A percentile compares a stretch with the other conserved stretches of the same genome.
phyloP scores from a whole-genome alignment of 2,888 invertebrate species.

The Catocala fraxini region DNA sequence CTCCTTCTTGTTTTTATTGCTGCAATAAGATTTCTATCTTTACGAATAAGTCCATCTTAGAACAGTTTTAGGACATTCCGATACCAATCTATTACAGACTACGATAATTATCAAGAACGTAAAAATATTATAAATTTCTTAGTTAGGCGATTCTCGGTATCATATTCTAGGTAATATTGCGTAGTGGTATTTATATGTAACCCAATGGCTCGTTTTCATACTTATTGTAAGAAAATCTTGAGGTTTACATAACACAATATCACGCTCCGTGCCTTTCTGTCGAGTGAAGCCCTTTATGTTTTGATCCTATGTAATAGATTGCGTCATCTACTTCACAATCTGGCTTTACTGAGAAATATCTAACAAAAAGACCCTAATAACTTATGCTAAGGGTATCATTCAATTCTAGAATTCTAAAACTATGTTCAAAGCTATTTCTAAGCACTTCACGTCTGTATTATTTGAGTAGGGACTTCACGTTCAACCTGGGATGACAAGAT shows the following conservation, averaged over 20 bases:
- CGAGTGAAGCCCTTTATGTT: not conserved
- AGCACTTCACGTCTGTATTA: no score
- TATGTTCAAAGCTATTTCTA: no score
- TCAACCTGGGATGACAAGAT: no score
- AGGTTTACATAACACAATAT: constrained; percentile 4
- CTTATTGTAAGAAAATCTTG: no score
- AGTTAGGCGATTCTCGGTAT: constrained; percentile 39
- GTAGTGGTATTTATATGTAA: no score
- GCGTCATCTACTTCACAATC: no score
- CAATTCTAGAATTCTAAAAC: no score
- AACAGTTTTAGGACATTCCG: constrained; percentile 42
- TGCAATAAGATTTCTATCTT: constrained; percentile 31
- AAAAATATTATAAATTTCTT: constrained; percentile 44
- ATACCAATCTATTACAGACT: constrained; percentile 49
- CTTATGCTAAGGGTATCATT: no score
- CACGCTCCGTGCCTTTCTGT: no score
- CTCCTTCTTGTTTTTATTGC: constrained; percentile 31
- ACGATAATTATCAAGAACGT: constrained; percentile 37
- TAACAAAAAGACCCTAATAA: constrained; percentile 13
- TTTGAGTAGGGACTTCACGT: no score
- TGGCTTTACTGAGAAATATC: not conserved
- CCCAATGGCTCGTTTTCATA: no score
- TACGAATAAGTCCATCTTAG: constrained; percentile 31
- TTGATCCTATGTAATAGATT: constrained; percentile 2
- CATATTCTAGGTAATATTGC: no score